Evolutionary conservation across 2,797 vertebrate species (phyloP).

Genomic region (Darevskia mixta): DNA sequence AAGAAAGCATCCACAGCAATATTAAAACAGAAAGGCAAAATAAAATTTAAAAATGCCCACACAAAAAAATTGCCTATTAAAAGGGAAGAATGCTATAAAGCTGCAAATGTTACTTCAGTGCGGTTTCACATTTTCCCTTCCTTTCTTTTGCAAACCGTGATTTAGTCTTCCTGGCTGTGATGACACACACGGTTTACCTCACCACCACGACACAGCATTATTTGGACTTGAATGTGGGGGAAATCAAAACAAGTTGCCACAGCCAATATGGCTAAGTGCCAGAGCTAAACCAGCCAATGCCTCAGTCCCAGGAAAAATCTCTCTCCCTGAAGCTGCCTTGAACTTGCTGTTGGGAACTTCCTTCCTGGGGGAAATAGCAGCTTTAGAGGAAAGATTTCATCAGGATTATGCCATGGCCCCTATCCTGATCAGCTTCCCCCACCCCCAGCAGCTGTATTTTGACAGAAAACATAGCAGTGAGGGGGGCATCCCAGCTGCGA

Average conservation of each 20-base stretch:
- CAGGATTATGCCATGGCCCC: background rate
- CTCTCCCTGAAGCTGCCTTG: background rate
- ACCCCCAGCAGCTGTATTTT: background rate
- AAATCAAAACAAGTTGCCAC: background rate
- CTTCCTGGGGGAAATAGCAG: background rate
- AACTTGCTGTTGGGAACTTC: background rate
- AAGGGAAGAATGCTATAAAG: too few species aligned
- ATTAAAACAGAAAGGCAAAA: background rate
- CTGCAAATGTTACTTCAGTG: background rate
- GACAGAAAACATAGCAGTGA: background rate
- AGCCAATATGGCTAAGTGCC: background rate
- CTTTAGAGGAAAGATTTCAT: background rate
- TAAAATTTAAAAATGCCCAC: too few species aligned
- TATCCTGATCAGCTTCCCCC: background rate
- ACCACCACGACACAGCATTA: too few species aligned
- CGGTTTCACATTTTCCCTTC: background rate
- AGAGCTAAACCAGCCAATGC: background rate
- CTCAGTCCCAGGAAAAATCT: background rate
- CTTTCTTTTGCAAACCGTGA: background rate
- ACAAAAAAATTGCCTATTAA: background rate
- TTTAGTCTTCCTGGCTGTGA: background rate
- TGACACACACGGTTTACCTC: background rate
- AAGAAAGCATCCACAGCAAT: constrained; percentile 13
- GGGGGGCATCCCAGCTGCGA: background rate
- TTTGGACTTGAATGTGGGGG: background rate